These are phyloP conservation scores for Deroptyus accipitrinus DNA, from an alignment of 2,113 vertebrate genomes.

Conservation along the genomic window DNA sequence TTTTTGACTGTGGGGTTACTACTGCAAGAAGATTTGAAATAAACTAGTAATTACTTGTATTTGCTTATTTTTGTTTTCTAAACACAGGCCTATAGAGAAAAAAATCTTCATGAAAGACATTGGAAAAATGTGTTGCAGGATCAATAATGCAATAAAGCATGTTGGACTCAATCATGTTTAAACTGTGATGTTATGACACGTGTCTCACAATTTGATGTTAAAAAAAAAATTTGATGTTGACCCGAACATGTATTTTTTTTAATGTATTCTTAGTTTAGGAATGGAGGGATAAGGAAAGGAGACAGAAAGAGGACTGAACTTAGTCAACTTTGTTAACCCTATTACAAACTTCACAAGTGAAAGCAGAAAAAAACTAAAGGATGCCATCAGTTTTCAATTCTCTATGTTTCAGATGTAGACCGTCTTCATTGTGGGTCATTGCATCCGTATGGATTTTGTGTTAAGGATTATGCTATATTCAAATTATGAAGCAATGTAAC, in stretches of 20 bases:
- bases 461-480: background rate
- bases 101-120: background rate
- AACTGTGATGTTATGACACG: background rate
- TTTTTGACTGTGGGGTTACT: background rate
- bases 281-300: rapidly evolving
- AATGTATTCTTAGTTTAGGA: background rate
- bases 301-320: background rate
- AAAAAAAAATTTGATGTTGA: background rate
- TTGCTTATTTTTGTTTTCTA: background rate
- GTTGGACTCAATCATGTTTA: background rate
- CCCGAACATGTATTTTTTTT: background rate
- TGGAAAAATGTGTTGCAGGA: background rate
- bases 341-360: background rate
- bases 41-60: background rate
- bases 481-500: background rate
- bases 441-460: background rate
- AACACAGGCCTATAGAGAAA: background rate
- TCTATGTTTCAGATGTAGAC: background rate
- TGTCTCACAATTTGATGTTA: background rate
- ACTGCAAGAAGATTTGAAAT: background rate
- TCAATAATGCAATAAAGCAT: background rate
- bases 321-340: background rate
- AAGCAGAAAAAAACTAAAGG: background rate
- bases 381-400: background rate
- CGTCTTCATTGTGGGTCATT: background rate